A percentile compares a stretch with the other conserved stretches of the same genome.
These are phyloP conservation scores for Rhagoletis zephyria DNA, from an alignment of 1,140 invertebrate species.

Conservation along the genomic window DNA sequence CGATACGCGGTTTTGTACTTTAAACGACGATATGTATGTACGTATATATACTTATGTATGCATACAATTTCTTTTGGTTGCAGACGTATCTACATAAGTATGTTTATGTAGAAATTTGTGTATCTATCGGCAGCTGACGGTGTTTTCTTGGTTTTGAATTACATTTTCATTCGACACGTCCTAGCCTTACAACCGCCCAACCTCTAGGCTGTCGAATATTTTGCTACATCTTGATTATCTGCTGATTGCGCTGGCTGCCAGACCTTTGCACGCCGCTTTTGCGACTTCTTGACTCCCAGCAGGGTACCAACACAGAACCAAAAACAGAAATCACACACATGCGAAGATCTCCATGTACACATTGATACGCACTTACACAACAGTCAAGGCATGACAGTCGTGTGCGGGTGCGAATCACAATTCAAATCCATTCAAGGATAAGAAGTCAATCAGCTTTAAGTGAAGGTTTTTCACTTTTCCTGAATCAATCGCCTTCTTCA, in stretches of 20 bases:
- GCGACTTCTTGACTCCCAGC: conserved; percentile 18
- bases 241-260: conserved; percentile 2
- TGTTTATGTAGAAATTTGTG: too few species aligned
- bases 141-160: conserved; percentile 45
- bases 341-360: not conserved
- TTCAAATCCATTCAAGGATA: conserved; percentile 54
- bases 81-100: too few species aligned
- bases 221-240: conserved; percentile 51
- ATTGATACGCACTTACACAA: not conserved
- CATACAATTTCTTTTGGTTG: too few species aligned
- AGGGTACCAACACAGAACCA: conserved; percentile 6
- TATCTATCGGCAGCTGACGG: not conserved
- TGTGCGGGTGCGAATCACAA: conserved; percentile 36
- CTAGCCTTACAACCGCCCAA: not conserved
- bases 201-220: not conserved
- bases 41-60: not conserved
- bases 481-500: conserved; percentile 36
- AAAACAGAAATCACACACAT: not conserved
- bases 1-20: too few species aligned
- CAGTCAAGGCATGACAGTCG: not conserved
- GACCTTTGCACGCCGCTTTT: not conserved
- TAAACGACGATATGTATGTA: not conserved
- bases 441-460: conserved; percentile 52
- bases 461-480: conserved; percentile 49
- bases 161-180: conserved; percentile 21